phyloP scores from a whole-genome alignment of 2,797 vertebrate species.

The Furcifer pardalis region DNA sequence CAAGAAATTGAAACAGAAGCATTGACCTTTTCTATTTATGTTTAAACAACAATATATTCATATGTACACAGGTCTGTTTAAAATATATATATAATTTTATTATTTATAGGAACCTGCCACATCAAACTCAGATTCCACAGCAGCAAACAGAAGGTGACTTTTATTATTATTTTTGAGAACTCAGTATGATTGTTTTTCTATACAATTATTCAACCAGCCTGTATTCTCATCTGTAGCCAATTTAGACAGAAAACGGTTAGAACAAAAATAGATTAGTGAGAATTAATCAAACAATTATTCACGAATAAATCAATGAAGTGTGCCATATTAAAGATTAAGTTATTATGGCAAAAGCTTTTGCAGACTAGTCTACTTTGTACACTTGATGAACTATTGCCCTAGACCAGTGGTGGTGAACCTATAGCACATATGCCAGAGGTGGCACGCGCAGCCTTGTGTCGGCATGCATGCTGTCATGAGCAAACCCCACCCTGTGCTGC shows the following conservation, averaged over 20 bases:
- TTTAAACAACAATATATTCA: not conserved
- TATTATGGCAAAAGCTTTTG: not conserved
- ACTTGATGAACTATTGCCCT: not conserved
- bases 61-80: not conserved
- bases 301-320: not conserved
- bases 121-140: slow-evolving; percentile 95
- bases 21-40: not conserved
- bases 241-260: not conserved
- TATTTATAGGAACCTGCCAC: slow-evolving; percentile 87
- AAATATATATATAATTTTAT: slow-evolving; percentile 58
- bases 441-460: too few species aligned
- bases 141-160: slow-evolving; percentile 93
- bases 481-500: too few species aligned
- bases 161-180: slow-evolving; percentile 5
- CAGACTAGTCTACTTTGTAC: not conserved
- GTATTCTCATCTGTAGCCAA: not conserved
- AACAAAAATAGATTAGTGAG: not conserved
- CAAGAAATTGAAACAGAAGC: not conserved
- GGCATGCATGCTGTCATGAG: too few species aligned
- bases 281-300: not conserved
- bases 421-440: too few species aligned
- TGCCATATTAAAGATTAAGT: not conserved
- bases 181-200: slow-evolving; percentile 1
- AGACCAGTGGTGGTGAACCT: too few species aligned
- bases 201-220: not conserved